Percentiles rank a stretch among this genome's conserved stretches.
Evolutionary conservation across 1,140 invertebrate genomes (phyloP).

Genomic region (Pseudomyrmex concolor): DNA sequence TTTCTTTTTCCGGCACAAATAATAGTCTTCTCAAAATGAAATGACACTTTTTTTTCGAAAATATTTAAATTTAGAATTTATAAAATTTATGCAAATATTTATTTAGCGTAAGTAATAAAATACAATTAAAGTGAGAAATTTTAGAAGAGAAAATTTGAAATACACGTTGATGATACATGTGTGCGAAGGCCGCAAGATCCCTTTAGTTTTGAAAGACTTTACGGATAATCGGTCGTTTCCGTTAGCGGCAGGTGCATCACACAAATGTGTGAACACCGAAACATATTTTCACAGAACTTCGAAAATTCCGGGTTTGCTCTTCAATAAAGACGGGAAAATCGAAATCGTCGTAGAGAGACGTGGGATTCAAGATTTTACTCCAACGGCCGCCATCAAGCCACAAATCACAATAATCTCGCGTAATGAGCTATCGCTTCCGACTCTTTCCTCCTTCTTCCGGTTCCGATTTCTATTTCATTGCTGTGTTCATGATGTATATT

Average conservation of each 20-base stretch:
- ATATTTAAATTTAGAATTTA: too few species aligned
- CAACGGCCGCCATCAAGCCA: conserved; percentile 4
- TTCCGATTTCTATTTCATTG: conserved; percentile 79
- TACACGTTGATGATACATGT: background rate
- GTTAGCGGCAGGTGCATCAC: conserved; percentile 63
- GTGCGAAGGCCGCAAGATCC: background rate
- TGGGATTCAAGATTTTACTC: conserved; percentile 16
- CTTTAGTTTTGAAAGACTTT: conserved; percentile 30
- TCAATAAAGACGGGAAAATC: conserved; percentile 28
- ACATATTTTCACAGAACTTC: conserved; percentile 20
- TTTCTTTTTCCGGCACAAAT: conserved; percentile 34
- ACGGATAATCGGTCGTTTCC: conserved; percentile 68
- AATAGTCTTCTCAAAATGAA: conserved; percentile 9
- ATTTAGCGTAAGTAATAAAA: too few species aligned
- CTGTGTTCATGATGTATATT: conserved; percentile 60
- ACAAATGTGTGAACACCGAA: conserved; percentile 51
- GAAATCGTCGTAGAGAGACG: background rate
- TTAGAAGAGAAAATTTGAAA: background rate
- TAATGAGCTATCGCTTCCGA: conserved; percentile 72
- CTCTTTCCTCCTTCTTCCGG: conserved; percentile 73
- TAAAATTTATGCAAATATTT: background rate
- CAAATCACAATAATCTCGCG: conserved; percentile 55
- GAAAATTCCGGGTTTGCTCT: conserved; percentile 26
- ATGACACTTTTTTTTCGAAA: too few species aligned
- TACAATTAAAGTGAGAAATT: background rate